Evolutionary conservation across 2,113 vertebrate genomes (phyloP).

Genomic region (Pardalotus punctatus): DNA sequence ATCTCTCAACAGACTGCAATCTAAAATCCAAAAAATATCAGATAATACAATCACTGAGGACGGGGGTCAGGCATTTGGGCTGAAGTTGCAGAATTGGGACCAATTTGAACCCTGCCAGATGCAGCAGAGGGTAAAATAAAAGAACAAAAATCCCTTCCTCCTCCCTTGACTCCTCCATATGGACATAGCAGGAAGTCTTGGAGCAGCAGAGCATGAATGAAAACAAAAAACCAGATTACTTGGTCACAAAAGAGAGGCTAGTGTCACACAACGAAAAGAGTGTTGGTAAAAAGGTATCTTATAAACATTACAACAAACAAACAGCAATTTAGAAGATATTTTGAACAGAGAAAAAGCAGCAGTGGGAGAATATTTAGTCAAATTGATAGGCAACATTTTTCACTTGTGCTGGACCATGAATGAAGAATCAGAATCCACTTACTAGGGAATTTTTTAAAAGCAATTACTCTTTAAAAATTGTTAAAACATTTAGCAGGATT

Average conservation of each 20-base stretch:
- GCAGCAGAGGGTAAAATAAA: not conserved
- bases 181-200: not conserved
- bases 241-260: not conserved
- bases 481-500: not conserved
- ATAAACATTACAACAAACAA: not conserved
- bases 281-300: not conserved
- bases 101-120: not conserved
- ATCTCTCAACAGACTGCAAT: not conserved
- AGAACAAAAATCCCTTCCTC: not conserved
- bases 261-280: rapidly evolving
- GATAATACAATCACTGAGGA: not conserved
- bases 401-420: not conserved
- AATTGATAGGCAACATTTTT: not conserved
- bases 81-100: not conserved
- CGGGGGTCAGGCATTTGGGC: not conserved
- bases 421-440: not conserved
- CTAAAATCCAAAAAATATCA: not conserved
- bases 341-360: not conserved
- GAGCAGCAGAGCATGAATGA: not conserved
- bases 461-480: not conserved
- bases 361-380: not conserved
- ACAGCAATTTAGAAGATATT: not conserved
- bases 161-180: not conserved
- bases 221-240: not conserved
- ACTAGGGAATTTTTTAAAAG: not conserved